phyloP scores from a whole-genome alignment of 1,140 invertebrate genomes.

The Cotesia vestalis region DNA sequence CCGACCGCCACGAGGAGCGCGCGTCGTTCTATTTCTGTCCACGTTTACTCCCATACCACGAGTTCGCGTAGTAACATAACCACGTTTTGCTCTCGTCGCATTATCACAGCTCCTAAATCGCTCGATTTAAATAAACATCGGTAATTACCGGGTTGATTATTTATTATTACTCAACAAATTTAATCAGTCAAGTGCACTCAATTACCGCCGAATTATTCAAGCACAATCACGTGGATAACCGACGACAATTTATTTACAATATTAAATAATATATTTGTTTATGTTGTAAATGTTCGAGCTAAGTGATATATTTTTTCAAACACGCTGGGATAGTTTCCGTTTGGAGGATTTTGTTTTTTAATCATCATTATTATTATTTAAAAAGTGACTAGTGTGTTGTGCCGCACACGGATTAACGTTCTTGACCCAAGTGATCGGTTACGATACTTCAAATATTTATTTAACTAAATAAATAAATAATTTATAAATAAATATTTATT shows the following conservation, averaged over 20 bases:
- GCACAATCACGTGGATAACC: too few species aligned
- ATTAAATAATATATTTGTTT: too few species aligned
- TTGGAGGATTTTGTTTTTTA: too few species aligned
- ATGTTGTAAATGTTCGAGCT: too few species aligned
- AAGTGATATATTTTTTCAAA: too few species aligned
- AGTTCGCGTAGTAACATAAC: constrained; percentile 33
- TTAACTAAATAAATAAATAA: constrained; percentile 1
- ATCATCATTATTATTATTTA: too few species aligned
- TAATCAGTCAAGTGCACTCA: too few species aligned
- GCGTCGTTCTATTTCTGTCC: constrained; percentile 40
- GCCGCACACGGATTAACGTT: constrained; percentile 26
- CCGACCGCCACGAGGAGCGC: constrained; percentile 52
- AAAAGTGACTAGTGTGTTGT: constrained; percentile 13
- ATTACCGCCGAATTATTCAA: too few species aligned
- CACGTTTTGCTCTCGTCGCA: constrained; percentile 2
- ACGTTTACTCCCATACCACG: constrained; percentile 45
- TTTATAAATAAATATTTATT: constrained; percentile 32
- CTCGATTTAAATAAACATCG: too few species aligned
- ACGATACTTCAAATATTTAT: too few species aligned
- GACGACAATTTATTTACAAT: too few species aligned
- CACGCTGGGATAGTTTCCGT: too few species aligned
- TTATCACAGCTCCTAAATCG: background rate
- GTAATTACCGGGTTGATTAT: background rate
- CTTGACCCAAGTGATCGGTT: background rate
- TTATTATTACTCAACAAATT: background rate